These are phyloP conservation scores for Ciconia maguari DNA, from an alignment of 2,113 vertebrate species.

Conservation along the genomic window DNA sequence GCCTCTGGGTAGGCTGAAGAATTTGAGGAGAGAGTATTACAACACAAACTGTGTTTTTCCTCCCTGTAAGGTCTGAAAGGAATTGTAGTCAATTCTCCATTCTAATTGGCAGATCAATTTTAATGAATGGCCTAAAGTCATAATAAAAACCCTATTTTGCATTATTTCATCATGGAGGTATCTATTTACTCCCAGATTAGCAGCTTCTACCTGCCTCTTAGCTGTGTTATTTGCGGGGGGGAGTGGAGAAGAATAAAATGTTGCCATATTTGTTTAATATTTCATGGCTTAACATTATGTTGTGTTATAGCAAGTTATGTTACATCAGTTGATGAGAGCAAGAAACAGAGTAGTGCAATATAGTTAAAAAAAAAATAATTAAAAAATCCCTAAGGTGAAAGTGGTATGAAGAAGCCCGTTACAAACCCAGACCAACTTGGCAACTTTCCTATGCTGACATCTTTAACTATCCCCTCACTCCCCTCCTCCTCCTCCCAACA, in stretches of 20 bases:
- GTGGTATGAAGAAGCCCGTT: not conserved
- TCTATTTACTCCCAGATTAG: slow-evolving; percentile 5
- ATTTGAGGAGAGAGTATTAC: slow-evolving; percentile 39
- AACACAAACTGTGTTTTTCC: slow-evolving; percentile 62
- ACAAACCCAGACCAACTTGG: not conserved
- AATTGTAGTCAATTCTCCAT: slow-evolving; percentile 46
- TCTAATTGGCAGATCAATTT: slow-evolving; percentile 66
- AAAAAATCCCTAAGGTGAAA: not conserved
- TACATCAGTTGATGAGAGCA: not conserved
- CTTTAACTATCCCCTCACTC: not conserved
- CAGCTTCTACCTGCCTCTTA: slow-evolving; percentile 18
- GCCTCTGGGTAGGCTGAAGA: slow-evolving; percentile 5
- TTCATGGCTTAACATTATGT: not conserved
- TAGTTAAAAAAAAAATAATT: not conserved
- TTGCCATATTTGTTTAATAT: not conserved
- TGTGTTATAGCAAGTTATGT: not conserved
- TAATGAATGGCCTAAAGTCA: slow-evolving; percentile 58
- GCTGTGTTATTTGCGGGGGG: not conserved
- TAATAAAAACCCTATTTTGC: slow-evolving; percentile 38
- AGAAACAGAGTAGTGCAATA: not conserved
- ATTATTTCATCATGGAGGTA: slow-evolving; percentile 13
- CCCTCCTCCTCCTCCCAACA: not conserved
- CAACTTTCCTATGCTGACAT: not conserved
- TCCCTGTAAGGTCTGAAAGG: slow-evolving; percentile 53
- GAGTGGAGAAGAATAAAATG: not conserved